These are phyloP conservation scores for Acanthis flammea DNA, from an alignment of 2,797 vertebrate genomes.

Conservation along the genomic window DNA sequence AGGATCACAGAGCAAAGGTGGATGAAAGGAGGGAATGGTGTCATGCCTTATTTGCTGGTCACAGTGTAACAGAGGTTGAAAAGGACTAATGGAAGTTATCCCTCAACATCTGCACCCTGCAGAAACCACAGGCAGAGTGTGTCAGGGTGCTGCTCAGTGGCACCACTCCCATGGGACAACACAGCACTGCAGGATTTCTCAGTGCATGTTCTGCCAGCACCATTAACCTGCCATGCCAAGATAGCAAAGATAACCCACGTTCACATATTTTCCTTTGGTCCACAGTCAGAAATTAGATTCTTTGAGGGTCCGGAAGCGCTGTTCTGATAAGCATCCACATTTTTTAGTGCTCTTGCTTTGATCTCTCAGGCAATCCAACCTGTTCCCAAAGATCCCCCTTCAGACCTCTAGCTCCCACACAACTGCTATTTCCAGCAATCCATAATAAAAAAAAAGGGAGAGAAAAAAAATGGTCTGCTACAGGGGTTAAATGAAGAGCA, in stretches of 20 bases:
- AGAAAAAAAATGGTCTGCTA: not conserved
- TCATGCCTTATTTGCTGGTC: not conserved
- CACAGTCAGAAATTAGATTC: slow-evolving; percentile 12
- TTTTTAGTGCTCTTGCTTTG: slow-evolving; percentile 43
- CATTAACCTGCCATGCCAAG: slow-evolving; percentile 21
- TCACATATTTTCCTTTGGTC: not conserved
- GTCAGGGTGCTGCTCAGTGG: not conserved
- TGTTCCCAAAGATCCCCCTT: slow-evolving; percentile 4
- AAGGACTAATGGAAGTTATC: not conserved
- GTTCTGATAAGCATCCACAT: slow-evolving; percentile 46
- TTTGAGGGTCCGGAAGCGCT: not conserved
- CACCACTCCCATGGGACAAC: not conserved
- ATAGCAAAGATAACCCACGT: slow-evolving; percentile 37
- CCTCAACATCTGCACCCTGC: not conserved
- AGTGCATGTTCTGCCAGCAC: not conserved
- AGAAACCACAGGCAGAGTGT: not conserved
- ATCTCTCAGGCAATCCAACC: slow-evolving; percentile 50
- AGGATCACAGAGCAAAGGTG: not conserved
- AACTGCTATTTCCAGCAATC: not conserved
- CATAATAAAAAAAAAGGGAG: not conserved
- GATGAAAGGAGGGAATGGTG: not conserved
- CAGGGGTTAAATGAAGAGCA: not conserved
- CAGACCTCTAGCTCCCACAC: slow-evolving; percentile 24
- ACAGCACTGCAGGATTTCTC: not conserved
- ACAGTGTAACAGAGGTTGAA: not conserved